These are phyloP conservation scores for Erynnis tages DNA, from an alignment of 2,888 invertebrate genomes.

Conservation along the genomic window DNA sequence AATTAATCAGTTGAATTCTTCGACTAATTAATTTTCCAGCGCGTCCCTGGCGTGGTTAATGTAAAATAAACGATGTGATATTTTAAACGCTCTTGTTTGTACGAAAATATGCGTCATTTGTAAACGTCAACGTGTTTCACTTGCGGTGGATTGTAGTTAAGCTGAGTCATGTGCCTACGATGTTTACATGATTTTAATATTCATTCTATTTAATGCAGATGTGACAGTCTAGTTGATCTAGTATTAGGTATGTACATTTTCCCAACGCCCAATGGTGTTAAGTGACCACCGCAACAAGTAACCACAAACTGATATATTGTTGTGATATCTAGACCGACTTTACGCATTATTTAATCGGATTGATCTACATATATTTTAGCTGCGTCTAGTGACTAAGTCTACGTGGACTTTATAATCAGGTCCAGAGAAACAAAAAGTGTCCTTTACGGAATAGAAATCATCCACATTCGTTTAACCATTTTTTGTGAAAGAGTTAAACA, in stretches of 20 bases:
- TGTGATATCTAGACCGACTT: no score
- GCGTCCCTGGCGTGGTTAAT: not conserved
- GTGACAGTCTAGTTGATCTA: not conserved
- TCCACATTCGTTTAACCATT: no score
- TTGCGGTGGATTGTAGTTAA: not conserved
- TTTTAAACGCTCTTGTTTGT: slow-evolving; percentile 15
- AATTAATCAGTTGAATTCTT: slow-evolving; percentile 20
- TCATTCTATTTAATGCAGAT: not conserved
- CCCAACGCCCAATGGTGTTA: not conserved
- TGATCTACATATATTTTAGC: no score
- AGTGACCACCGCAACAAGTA: not conserved
- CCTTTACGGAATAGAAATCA: no score
- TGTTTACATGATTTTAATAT: not conserved
- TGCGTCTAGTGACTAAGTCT: no score
- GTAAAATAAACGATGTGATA: slow-evolving; percentile 7
- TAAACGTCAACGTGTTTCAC: slow-evolving; percentile 7
- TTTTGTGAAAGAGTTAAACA: no score
- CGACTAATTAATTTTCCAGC: slow-evolving; percentile 21
- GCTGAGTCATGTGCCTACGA: not conserved
- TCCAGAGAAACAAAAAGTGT: no score
- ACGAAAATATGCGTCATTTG: slow-evolving; percentile 20
- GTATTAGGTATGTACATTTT: not conserved
- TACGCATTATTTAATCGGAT: no score
- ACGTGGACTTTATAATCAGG: no score
- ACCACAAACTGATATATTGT: not conserved